Conservation (phyloP, 2,113 vertebrate species). For the Albula glossodonta region DNA sequence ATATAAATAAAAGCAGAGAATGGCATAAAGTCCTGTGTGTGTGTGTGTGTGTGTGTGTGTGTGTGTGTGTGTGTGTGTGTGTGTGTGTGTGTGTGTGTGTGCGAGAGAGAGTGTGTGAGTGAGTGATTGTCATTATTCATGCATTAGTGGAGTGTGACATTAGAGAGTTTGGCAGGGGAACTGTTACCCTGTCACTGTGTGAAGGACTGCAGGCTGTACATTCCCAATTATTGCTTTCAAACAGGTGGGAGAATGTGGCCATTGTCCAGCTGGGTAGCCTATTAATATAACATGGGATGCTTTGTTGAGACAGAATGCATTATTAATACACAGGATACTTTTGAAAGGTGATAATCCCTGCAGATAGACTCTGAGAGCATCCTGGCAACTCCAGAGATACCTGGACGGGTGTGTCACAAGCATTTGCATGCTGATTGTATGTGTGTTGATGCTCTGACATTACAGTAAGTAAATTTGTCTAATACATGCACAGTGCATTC, state of each 20-base stretch:
- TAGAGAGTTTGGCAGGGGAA: slow-evolving; percentile 25
- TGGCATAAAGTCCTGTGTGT: no score
- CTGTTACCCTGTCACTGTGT: slow-evolving; percentile 20
- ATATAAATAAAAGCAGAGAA: no score
- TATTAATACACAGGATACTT: slow-evolving; percentile 19
- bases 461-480: no score
- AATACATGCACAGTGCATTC: no score
- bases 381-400: neutral
- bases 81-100: no score
- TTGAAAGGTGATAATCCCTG: neutral
- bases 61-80: no score
- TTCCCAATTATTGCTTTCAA: slow-evolving; percentile 16
- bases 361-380: neutral
- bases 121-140: neutral
- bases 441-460: neutral
- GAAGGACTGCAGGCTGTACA: slow-evolving; percentile 1
- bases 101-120: no score
- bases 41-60: no score
- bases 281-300: slow-evolving; percentile 34
- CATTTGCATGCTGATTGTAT: neutral
- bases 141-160: neutral
- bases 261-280: slow-evolving; percentile 24
- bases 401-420: neutral
- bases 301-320: neutral
- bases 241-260: slow-evolving; percentile 26